phyloP scores from a whole-genome alignment of 2,888 invertebrate genomes.

The Drosophila trichaetosa region DNA sequence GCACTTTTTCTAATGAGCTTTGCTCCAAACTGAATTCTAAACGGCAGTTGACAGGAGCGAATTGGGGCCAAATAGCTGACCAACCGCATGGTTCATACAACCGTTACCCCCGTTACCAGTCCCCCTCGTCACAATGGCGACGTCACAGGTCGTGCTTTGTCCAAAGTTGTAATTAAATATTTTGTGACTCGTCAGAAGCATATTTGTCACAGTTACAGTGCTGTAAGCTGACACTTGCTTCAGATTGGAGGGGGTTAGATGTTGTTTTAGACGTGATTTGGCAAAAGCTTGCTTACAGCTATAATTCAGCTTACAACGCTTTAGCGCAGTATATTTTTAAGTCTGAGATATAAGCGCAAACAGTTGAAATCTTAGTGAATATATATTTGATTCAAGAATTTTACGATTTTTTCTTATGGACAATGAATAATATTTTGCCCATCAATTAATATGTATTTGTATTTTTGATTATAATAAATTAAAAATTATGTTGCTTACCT shows the following conservation, averaged over 20 bases:
- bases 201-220: conserved; percentile 37
- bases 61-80: conserved; percentile 51
- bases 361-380: not conserved
- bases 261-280: conserved; percentile 25
- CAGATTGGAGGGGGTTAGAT: conserved; percentile 1
- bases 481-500: not conserved
- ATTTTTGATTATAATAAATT: not conserved
- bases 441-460: not conserved
- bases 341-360: not conserved
- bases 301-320: not conserved
- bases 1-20: conserved; percentile 64
- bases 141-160: conserved; percentile 10
- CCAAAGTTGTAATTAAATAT: conserved; percentile 7
- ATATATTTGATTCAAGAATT: not conserved
- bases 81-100: conserved; percentile 26
- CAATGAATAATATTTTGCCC: not conserved
- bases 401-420: not conserved
- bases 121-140: not conserved
- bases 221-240: conserved; percentile 7
- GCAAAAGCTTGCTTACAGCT: conserved; percentile 16
- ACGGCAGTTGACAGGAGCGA: conserved; percentile 58
- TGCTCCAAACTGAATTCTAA: conserved; percentile 45
- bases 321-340: conserved; percentile 2
- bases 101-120: conserved; percentile 5
- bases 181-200: conserved; percentile 32